Conservation (phyloP, 2,888 invertebrate species). For the Mellilla xanthometata region DNA sequence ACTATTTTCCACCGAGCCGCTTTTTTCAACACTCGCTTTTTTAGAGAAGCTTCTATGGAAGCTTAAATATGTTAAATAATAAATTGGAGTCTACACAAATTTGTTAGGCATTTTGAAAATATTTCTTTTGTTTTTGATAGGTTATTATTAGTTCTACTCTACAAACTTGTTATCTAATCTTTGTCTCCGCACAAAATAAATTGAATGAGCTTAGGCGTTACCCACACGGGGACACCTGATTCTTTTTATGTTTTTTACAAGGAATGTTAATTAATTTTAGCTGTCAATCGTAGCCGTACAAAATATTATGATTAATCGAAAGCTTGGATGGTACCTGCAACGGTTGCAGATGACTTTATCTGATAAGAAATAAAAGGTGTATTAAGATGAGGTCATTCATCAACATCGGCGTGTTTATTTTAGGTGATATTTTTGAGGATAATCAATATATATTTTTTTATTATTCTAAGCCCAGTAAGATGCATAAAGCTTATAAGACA, state of each 20-base stretch:
- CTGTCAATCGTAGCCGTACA: slow-evolving; percentile 75
- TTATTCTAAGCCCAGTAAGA: too few species aligned
- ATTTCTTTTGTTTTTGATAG: too few species aligned
- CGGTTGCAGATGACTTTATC: slow-evolving; percentile 33
- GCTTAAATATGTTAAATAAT: too few species aligned
- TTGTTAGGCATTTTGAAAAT: too few species aligned
- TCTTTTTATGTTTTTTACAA: slow-evolving; percentile 67
- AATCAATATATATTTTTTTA: too few species aligned
- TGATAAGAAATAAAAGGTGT: slow-evolving; percentile 33
- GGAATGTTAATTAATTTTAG: slow-evolving; percentile 81
- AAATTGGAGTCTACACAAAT: too few species aligned
- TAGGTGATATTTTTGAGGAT: neutral
- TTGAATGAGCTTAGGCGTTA: slow-evolving; percentile 73
- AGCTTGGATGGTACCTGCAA: slow-evolving; percentile 47
- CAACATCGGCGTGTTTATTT: slow-evolving; percentile 7
- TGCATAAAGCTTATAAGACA: too few species aligned
- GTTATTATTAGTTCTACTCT: too few species aligned
- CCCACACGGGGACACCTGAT: slow-evolving; percentile 67
- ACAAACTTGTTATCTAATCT: slow-evolving; percentile 40
- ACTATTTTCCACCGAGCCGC: too few species aligned
- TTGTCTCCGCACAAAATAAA: slow-evolving; percentile 65
- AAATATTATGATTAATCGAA: slow-evolving; percentile 74
- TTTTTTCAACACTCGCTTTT: too few species aligned
- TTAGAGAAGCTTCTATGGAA: too few species aligned
- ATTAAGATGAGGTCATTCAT: slow-evolving; percentile 11